Evolutionary conservation across 2,797 vertebrate genomes (phyloP).

Genomic region (Microctenopoma lineatum): DNA sequence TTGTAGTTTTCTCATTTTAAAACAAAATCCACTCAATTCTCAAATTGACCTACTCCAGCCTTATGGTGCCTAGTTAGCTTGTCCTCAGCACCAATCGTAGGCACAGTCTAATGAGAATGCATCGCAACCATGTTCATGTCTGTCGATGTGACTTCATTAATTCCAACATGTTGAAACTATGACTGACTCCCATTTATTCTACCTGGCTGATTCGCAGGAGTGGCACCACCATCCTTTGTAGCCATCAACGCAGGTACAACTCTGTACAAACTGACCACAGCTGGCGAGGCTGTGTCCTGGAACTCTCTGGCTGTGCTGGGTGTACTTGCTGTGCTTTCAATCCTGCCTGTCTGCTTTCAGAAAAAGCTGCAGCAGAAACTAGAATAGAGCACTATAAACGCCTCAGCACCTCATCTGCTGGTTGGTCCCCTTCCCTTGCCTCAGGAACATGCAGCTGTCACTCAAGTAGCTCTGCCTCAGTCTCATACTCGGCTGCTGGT

Average conservation of each 20-base stretch:
- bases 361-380: slow-evolving; percentile 96
- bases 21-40: no score
- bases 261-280: slow-evolving; percentile 96
- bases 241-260: slow-evolving; percentile 98
- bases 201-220: slow-evolving; percentile 82
- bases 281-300: slow-evolving; percentile 98
- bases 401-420: slow-evolving; percentile 62
- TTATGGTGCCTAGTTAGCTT: no score
- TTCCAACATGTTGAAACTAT: background rate
- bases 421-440: slow-evolving; percentile 44
- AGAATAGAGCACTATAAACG: slow-evolving; percentile 78
- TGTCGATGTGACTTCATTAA: background rate
- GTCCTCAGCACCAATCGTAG: no score
- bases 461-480: slow-evolving; percentile 46
- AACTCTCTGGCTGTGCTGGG: slow-evolving; percentile 94
- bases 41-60: no score
- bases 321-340: slow-evolving; percentile 92
- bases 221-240: slow-evolving; percentile 97
- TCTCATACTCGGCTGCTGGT: slow-evolving; percentile 25
- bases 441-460: slow-evolving; percentile 72
- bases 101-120: background rate
- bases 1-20: no score
- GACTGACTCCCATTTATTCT: slow-evolving; percentile 27
- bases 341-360: slow-evolving; percentile 95
- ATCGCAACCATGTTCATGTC: no score